Evolutionary conservation across 2,888 invertebrate genomes (phyloP).

Genomic region (Drosophila demipolita): DNA sequence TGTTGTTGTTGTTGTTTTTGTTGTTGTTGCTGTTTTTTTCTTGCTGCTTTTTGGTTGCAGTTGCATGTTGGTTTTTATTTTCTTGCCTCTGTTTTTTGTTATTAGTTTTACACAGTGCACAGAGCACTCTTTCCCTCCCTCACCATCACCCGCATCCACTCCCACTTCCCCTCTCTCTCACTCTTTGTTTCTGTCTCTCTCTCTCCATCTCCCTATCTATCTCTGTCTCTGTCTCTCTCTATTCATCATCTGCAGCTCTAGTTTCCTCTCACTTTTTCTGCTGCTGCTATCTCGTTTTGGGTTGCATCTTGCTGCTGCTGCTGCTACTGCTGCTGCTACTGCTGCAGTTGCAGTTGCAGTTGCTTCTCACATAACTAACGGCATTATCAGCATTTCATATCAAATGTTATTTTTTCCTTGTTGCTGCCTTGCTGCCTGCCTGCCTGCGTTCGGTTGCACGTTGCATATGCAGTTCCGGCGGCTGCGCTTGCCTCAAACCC

Average conservation of each 20-base stretch:
- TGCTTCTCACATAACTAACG: constrained; percentile 11
- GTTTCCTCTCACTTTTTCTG: background rate
- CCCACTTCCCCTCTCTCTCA: constrained; percentile 1
- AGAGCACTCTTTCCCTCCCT: background rate
- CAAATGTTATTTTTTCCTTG: background rate
- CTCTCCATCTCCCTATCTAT: background rate
- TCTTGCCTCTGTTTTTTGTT: background rate
- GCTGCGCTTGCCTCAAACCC: constrained; percentile 24
- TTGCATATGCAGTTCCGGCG: constrained; percentile 4
- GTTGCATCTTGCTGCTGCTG: constrained; percentile 19
- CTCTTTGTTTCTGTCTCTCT: background rate
- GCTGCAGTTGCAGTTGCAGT: constrained; percentile 9
- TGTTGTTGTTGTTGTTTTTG: background rate
- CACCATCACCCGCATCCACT: background rate
- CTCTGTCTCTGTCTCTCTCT: background rate
- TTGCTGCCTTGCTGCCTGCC: constrained; percentile 18
- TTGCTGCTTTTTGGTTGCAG: constrained; percentile 6
- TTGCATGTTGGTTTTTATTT: constrained; percentile 14
- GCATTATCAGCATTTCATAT: constrained; percentile 25
- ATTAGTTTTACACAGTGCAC: constrained; percentile 8
- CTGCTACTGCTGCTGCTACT: constrained; percentile 1
- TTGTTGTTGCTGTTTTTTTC: background rate
- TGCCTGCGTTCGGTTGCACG: constrained; percentile 12
- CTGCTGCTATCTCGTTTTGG: constrained; percentile 14
- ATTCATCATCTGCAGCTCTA: background rate